Percentiles rank a stretch among this genome's conserved stretches.
Evolutionary conservation across 2,888 invertebrate species (phyloP).

Genomic region (Coecobrya sp.): DNA sequence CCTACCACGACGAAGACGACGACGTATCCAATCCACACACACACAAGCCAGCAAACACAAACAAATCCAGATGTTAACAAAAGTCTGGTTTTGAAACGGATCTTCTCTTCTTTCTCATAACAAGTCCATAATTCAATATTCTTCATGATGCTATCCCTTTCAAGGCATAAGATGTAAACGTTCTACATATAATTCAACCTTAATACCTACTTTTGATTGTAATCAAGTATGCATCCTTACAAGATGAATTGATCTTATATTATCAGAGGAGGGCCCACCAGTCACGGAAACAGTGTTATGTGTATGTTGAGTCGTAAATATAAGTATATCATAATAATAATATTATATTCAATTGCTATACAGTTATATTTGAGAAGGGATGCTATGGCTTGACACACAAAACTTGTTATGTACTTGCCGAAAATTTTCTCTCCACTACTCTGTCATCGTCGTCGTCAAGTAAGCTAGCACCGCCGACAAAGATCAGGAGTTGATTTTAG

Average conservation of each 20-base stretch:
- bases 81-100: slow-evolving; percentile 11
- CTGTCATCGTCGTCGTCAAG: no score
- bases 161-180: background rate
- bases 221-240: slow-evolving; percentile 1
- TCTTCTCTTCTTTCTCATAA: background rate
- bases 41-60: slow-evolving; percentile 20
- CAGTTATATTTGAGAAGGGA: no score
- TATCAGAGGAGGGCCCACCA: background rate
- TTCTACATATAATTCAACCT: background rate
- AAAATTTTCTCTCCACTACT: no score
- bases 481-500: no score
- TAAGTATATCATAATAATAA: no score
- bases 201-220: background rate
- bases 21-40: background rate
- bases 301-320: background rate
- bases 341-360: no score
- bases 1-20: background rate
- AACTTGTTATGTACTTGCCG: no score
- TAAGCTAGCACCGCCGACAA: no score
- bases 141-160: background rate
- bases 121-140: background rate
- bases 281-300: background rate
- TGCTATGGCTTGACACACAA: background rate
- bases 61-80: slow-evolving; percentile 35
- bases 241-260: slow-evolving; percentile 4